Conservation (phyloP, 2,113 vertebrate species). For the Zosterops borbonicus region DNA sequence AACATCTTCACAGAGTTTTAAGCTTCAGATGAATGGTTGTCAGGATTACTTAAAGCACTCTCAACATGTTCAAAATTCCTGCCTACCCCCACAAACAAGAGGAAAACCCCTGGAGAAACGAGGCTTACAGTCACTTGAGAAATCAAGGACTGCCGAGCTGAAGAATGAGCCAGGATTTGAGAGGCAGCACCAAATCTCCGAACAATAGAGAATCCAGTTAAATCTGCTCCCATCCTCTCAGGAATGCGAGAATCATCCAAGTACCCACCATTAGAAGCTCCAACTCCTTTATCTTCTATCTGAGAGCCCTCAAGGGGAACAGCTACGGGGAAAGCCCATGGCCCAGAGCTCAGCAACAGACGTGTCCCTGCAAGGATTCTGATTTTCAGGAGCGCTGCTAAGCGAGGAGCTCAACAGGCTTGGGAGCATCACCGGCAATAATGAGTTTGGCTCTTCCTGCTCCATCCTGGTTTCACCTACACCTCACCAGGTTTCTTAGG, state of each 20-base stretch:
- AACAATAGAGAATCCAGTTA: conserved; percentile 7
- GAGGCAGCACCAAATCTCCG: not conserved
- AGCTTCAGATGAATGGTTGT: not conserved
- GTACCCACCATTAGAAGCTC: not conserved
- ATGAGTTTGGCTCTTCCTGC: not conserved
- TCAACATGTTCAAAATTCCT: not conserved
- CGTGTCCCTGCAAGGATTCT: not conserved
- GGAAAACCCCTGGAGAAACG: conserved; percentile 11
- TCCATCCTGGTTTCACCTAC: conserved; percentile 9
- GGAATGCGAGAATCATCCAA: not conserved
- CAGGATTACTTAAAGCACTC: not conserved
- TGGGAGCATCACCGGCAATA: not conserved
- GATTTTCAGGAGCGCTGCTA: not conserved
- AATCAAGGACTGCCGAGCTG: not conserved
- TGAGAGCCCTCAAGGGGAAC: not conserved
- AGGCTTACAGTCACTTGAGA: not conserved
- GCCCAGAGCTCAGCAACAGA: conserved; percentile 37
- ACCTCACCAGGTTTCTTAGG: not conserved
- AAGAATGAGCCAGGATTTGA: not conserved
- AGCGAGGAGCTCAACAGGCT: not conserved
- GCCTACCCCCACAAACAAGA: not conserved
- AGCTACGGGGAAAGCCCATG: conserved; percentile 42
- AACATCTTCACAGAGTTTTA: not conserved
- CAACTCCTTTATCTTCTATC: conserved; percentile 21
- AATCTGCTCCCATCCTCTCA: conserved; percentile 2